A percentile compares a stretch with the other conserved stretches of the same genome.
These are phyloP conservation scores for Varecia variegata DNA, from an alignment of 2,797 vertebrate species.

Conservation along the genomic window DNA sequence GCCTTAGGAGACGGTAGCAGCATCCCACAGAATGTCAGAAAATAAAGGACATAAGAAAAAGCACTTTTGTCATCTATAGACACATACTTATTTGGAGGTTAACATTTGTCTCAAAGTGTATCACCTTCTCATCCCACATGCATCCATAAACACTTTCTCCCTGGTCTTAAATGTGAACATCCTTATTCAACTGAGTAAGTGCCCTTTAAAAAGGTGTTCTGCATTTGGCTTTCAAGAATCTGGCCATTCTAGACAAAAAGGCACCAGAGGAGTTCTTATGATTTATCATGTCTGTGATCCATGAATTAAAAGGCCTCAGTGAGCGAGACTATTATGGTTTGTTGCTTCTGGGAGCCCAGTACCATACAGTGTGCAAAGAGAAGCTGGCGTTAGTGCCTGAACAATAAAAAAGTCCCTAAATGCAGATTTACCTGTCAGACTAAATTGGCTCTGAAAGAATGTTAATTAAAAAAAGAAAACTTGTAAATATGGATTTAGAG, in stretches of 20 bases:
- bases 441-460: slow-evolving; percentile 50
- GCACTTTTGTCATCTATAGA: neutral
- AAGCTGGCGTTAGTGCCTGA: neutral
- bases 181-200: neutral
- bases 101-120: neutral
- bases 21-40: neutral
- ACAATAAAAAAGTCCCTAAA: slow-evolving; percentile 24
- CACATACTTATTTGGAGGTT: neutral
- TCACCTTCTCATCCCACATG: neutral
- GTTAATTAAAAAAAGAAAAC: slow-evolving; percentile 30
- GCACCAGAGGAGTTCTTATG: slow-evolving; percentile 45
- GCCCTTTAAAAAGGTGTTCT: slow-evolving; percentile 43
- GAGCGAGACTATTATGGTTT: slow-evolving; percentile 52
- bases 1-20: neutral
- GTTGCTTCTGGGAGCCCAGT: slow-evolving; percentile 48
- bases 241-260: slow-evolving; percentile 50
- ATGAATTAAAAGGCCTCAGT: slow-evolving; percentile 65
- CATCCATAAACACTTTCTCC: neutral
- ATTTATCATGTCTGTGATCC: slow-evolving; percentile 63
- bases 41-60: neutral
- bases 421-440: slow-evolving; percentile 56
- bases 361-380: neutral
- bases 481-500: neutral
- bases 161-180: neutral
- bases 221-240: slow-evolving; percentile 48